These are phyloP conservation scores for Monoplex corrugatus DNA, from an alignment of 2,888 invertebrate species.

Conservation along the genomic window DNA sequence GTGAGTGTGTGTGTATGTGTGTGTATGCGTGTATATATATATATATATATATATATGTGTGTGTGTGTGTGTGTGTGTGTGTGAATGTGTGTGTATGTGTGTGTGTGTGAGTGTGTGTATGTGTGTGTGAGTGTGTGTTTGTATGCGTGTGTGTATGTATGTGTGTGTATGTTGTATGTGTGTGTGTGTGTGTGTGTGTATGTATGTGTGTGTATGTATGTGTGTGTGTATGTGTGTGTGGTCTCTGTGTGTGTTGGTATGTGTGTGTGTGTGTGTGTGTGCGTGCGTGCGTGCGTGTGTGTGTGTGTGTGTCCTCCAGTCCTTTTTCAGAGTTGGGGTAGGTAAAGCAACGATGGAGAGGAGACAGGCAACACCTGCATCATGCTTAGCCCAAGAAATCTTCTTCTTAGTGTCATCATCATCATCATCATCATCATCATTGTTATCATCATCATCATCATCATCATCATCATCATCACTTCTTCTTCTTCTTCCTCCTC, in stretches of 20 bases:
- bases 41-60: conserved; percentile 26
- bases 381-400: no score
- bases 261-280: background rate
- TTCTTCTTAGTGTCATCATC: no score
- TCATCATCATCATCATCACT: no score
- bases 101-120: conserved; percentile 26
- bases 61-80: conserved; percentile 22
- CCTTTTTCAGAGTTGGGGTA: no score
- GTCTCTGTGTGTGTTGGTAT: background rate
- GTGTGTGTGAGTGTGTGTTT: background rate
- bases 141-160: background rate
- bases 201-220: background rate
- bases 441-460: no score
- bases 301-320: no score
- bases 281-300: background rate
- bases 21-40: conserved; percentile 11
- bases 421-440: no score
- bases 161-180: no score
- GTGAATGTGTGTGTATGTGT: conserved; percentile 20
- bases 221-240: background rate
- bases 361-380: no score
- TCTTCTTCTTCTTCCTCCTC: no score
- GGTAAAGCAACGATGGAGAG: no score
- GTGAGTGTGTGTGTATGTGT: background rate
- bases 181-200: background rate